Conservation (phyloP, 1,140 invertebrate species). For the Trichoplusia ni region DNA sequence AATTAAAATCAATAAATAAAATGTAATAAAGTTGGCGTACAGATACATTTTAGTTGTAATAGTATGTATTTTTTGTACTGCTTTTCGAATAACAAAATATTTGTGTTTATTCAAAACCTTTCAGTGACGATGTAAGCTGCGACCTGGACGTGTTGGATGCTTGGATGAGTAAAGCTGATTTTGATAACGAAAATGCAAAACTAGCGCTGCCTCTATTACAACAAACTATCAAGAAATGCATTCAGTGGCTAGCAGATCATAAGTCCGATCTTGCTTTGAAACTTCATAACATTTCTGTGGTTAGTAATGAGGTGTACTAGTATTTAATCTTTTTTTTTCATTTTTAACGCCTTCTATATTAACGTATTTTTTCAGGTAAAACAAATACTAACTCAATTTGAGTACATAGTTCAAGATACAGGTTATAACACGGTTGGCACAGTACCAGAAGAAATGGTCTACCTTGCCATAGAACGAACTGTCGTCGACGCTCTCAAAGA, state of each 20-base stretch:
- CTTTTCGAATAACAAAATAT: too few species aligned
- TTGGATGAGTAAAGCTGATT: conserved; percentile 57
- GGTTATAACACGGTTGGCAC: conserved; percentile 22
- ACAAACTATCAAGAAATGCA: conserved; percentile 47
- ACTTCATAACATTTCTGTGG: conserved; percentile 52
- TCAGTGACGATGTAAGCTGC: conserved; percentile 61
- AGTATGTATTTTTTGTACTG: too few species aligned
- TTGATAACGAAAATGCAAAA: conserved; percentile 56
- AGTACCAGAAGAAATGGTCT: conserved; percentile 66
- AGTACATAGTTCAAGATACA: conserved; percentile 53
- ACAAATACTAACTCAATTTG: conserved; percentile 73
- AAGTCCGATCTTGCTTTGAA: conserved; percentile 51
- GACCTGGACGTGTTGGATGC: conserved; percentile 53
- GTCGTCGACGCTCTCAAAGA: conserved; percentile 60
- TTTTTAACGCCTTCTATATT: neutral
- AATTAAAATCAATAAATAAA: too few species aligned
- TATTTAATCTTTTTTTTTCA: too few species aligned
- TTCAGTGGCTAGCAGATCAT: conserved; percentile 56
- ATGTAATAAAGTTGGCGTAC: too few species aligned
- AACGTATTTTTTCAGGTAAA: conserved; percentile 54
- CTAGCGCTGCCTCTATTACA: conserved; percentile 48
- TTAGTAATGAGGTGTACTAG: conserved; percentile 37
- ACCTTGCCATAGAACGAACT: conserved; percentile 60
- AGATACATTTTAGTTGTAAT: too few species aligned
- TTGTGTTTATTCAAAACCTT: conserved; percentile 13